phyloP scores from a whole-genome alignment of 1,140 invertebrate species.

The Homarus americanus region DNA sequence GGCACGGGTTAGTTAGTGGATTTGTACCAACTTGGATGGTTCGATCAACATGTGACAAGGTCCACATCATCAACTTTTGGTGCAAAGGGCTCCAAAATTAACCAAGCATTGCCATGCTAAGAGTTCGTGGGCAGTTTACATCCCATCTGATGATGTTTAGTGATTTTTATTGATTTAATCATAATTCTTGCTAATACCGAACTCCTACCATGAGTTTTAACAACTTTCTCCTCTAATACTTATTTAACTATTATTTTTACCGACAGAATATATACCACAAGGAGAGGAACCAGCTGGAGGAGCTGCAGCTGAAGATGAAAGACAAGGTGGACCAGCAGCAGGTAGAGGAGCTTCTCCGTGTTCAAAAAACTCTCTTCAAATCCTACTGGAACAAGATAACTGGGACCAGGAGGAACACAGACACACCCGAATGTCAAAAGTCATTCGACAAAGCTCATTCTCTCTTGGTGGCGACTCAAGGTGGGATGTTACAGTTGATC shows the following conservation, averaged over 20 bases:
- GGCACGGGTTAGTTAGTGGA: no score
- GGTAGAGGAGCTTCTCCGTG: neutral
- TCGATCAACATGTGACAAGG: no score
- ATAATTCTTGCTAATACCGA: neutral
- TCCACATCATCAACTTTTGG: no score
- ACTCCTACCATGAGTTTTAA: neutral
- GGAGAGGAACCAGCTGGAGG: neutral
- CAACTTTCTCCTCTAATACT: neutral
- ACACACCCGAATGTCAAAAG: no score
- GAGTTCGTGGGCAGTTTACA: no score
- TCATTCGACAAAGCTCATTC: neutral
- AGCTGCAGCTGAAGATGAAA: neutral
- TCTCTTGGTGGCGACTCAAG: neutral
- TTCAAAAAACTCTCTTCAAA: neutral
- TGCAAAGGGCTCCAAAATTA: no score
- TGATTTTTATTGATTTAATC: no score
- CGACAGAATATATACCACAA: neutral
- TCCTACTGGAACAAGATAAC: neutral
- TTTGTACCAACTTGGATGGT: no score
- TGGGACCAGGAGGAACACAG: no score
- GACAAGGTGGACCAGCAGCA: neutral
- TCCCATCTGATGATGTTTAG: no score
- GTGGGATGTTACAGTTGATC: constrained; percentile 12
- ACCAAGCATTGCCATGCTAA: no score
- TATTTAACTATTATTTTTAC: neutral